A percentile compares a stretch with the other conserved stretches of the same genome.
Conservation (phyloP, 30 jellyfish, hydroid and myxozoan species). For the Cassiopea andromeda region DNA sequence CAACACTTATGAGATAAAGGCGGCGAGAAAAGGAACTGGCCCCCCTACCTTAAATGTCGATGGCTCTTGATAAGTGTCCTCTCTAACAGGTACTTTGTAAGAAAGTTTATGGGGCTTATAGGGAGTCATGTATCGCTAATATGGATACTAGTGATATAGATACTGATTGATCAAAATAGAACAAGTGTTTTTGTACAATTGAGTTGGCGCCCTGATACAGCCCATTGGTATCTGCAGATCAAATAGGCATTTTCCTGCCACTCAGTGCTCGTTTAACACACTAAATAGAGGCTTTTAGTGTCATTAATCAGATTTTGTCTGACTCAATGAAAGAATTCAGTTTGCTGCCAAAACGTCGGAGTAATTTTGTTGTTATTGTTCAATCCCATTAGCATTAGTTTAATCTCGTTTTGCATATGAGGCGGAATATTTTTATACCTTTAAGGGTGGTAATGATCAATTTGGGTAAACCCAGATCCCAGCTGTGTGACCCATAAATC, state of each 20-base stretch:
- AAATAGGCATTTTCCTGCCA: background rate
- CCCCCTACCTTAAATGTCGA: no score
- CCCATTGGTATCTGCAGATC: background rate
- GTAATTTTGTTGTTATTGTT: background rate
- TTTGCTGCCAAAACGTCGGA: conserved; percentile 26
- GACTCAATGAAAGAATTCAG: background rate
- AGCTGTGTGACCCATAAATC: conserved; percentile 47
- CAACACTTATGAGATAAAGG: no score
- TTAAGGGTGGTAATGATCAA: background rate
- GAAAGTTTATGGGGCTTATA: no score
- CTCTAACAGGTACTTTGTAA: no score
- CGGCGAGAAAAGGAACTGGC: no score
- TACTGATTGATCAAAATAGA: no score
- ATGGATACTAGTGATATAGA: no score
- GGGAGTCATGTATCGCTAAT: no score
- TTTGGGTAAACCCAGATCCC: conserved; percentile 26
- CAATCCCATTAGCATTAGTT: conserved; percentile 10
- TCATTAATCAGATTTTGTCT: background rate
- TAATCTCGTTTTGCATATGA: conserved; percentile 2
- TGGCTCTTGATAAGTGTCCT: no score
- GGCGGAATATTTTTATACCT: conserved; percentile 27
- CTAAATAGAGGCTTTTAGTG: background rate
- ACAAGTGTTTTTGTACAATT: no score
- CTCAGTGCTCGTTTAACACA: background rate
- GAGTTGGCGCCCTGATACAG: background rate